Evolutionary conservation across 2,113 vertebrate genomes (phyloP).

Genomic region (Phodopus roborovskii): DNA sequence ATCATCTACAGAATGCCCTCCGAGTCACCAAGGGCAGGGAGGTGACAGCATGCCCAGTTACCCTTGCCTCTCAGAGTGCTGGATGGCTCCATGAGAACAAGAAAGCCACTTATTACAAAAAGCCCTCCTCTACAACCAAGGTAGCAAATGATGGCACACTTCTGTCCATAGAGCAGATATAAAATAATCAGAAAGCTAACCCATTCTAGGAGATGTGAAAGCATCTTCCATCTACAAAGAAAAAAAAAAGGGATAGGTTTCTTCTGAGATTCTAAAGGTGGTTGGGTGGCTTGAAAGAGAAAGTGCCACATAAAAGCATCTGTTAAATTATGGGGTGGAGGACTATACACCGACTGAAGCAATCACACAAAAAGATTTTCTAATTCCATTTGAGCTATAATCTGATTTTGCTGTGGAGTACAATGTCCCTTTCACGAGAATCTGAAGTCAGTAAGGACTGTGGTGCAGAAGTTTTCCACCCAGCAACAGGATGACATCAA

Average conservation of each 20-base stretch:
- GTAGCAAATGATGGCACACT: background rate
- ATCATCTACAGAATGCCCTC: background rate
- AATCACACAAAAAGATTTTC: constrained; percentile 23
- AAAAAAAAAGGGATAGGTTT: background rate
- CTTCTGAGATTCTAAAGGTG: background rate
- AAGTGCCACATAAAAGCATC: constrained; percentile 1
- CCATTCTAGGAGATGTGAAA: background rate
- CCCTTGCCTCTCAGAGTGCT: background rate
- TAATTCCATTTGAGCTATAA: constrained; percentile 39
- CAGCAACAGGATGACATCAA: constrained; percentile 87
- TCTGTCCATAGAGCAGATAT: background rate
- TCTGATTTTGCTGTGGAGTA: constrained; percentile 54
- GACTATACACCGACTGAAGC: constrained; percentile 1
- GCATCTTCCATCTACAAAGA: background rate
- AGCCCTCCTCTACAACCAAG: background rate
- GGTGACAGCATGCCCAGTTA: background rate
- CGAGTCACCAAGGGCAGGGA: background rate
- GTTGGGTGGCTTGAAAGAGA: background rate
- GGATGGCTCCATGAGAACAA: background rate
- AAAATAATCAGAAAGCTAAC: constrained; percentile 22
- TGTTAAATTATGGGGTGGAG: background rate
- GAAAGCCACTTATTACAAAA: constrained; percentile 14
- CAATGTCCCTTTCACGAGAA: constrained; percentile 62
- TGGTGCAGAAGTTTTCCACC: constrained; percentile 79
- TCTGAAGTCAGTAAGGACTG: constrained; percentile 61